Base-by-base conservation (phyloP, 2,113 vertebrate species). In the Pseudopipra pipra region DNA sequence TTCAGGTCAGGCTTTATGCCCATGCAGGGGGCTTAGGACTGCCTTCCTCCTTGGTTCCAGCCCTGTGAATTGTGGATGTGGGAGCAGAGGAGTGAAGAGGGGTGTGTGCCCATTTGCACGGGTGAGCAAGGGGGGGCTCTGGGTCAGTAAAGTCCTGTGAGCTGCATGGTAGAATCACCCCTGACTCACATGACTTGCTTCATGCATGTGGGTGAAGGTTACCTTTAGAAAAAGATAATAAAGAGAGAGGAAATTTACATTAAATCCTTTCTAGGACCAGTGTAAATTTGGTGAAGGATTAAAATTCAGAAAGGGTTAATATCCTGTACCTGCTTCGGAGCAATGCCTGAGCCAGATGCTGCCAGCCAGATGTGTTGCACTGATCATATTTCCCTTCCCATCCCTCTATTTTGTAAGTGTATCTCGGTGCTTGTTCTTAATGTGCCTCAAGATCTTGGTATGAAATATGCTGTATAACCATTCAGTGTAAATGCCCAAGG, bases 21-120 rank as follows among this genome's bases (percentile, higher is more conserved):
- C 8, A 9, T 73, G n/a, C 27, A 25, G 52, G 43, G 56, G 13
- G 63, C n/a, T 17, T 73, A 89, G 52, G 63, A 54, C 13, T 68
- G 7, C 12, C 43, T 33, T 35, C 3, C 3, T 55, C 18, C 62
- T 56, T 59, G 63, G 8, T 44, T 79, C 24, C 47, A 80, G 19
- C 18, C 13, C 31, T 47, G 9, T 1, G 3, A 27, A 31, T 11
- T 63, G 25, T 56, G 56, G 25, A 23, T 56, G 5, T 33, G 24
- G 31, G 8, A 72, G 12, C 25, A 80, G 59, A 41, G 33, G 46
- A 76, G 3, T 18, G 52, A 77, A 59, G 33, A 33, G 39, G 8
- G 4, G 4, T 44, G 3, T 1, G 1, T 37, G 9, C 13, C 23
- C 8, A 5, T 7, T 63, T 58, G 15, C 18, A 33, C 0, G 0